Evolutionary conservation across 2,113 vertebrate species (phyloP).

Genomic region (Noturus placidus): DNA sequence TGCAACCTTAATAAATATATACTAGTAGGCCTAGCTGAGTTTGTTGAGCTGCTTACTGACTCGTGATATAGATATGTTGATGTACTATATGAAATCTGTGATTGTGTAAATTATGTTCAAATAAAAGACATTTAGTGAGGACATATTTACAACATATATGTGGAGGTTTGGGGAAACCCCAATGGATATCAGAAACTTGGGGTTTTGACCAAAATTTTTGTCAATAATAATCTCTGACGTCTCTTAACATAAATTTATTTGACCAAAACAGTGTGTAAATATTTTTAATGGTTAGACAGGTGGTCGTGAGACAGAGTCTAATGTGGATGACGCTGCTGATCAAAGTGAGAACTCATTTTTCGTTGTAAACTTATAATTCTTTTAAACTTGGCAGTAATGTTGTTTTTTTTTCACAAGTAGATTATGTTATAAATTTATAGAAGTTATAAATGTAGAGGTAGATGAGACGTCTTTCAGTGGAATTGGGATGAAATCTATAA

Average conservation of each 20-base stretch:
- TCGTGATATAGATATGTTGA: neutral
- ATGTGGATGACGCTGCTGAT: neutral
- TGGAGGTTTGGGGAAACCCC: neutral
- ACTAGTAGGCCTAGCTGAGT: neutral
- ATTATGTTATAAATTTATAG: neutral
- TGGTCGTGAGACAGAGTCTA: neutral
- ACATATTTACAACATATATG: neutral
- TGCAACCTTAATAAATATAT: neutral
- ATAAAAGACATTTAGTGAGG: neutral
- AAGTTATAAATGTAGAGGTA: neutral
- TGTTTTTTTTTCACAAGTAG: neutral
- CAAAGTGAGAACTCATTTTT: neutral
- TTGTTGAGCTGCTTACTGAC: neutral
- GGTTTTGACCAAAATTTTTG: neutral
- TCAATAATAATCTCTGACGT: neutral
- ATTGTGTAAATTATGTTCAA: neutral
- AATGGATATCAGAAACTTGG: neutral
- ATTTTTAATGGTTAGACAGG: neutral
- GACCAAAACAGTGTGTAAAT: neutral
- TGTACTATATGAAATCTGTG: neutral
- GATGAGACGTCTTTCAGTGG: neutral
- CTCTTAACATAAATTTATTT: neutral
- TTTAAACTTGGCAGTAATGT: neutral
- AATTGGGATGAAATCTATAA: neutral
- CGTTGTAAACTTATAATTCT: neutral